These are phyloP conservation scores for Toxotes jaculatrix DNA, from an alignment of 2,113 vertebrate species.

Conservation along the genomic window DNA sequence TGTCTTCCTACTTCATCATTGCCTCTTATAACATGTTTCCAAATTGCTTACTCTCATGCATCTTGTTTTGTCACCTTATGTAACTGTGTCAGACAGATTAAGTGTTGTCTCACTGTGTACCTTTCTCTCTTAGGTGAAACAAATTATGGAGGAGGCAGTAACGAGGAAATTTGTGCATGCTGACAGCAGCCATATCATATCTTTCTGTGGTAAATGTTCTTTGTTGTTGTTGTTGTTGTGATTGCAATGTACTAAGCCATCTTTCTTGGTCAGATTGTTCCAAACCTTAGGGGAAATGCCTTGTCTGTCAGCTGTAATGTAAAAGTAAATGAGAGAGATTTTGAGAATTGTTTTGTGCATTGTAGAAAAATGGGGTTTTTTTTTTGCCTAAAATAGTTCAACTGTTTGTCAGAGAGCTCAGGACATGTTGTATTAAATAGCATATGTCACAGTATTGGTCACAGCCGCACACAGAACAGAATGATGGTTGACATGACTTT, in stretches of 20 bases:
- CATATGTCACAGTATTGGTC: neutral
- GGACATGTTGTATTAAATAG: neutral
- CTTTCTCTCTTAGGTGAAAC: constrained; percentile 89
- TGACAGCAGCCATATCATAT: constrained; percentile 98
- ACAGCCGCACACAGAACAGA: constrained; percentile 22
- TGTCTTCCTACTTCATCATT: neutral
- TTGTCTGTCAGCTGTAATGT: constrained; percentile 10
- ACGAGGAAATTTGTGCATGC: constrained; percentile 97
- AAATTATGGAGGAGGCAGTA: constrained; percentile 98
- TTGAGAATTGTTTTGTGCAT: neutral
- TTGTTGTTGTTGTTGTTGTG: neutral
- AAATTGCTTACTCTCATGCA: neutral
- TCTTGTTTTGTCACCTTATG: constrained; percentile 31
- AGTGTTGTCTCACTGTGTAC: constrained; percentile 16
- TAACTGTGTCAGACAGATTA: constrained; percentile 24
- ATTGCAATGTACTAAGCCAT: neutral
- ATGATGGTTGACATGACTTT: constrained; percentile 41
- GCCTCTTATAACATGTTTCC: neutral
- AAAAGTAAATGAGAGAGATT: neutral
- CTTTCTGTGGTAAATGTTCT: constrained; percentile 92
- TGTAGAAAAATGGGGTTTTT: neutral
- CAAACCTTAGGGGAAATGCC: neutral
- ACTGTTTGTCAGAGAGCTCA: neutral
- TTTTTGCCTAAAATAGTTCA: neutral
- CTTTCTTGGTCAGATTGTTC: neutral